Base-by-base conservation (phyloP, 2,113 vertebrate genomes). In the Oncorhynchus clarkii region DNA sequence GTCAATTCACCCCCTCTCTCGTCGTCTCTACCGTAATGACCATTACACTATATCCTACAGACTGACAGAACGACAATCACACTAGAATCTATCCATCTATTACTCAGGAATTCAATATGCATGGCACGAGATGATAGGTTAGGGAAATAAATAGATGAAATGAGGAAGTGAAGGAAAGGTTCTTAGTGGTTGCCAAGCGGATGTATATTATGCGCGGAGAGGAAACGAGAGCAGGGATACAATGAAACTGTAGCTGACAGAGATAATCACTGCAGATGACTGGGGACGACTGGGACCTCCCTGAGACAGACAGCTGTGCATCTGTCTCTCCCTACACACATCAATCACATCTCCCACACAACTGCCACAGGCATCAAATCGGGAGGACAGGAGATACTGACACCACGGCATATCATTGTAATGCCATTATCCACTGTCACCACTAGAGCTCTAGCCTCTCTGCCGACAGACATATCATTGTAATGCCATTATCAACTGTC, bases 31-130 rank as follows among this genome's bases (percentile, higher is more conserved):
- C 65, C 45, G 67, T 67, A 74, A 66, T 45, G 9, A 18, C 67
- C 20, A 60, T 45, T 45, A 34, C 34, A 8, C 6, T 34, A 45
- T 45, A 11, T 45, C 39, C 9, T 39, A 39, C 39, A 39, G 39
- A 39, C 39, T 66, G 29, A 49, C 66, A 62, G 54, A 57, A 54
- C 14, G 45, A 48, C 82, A 80, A 70, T 84, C 78, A 82, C 67
- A 75, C 70, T 45, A 14, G 24, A 66, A 2, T 83, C 5, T 70
- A 79, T 9, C 49, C 16, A 54, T 18, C 49, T 54, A 18, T 54
- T 54, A 11, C 39, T 45, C 39, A 45, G 39, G 39, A 45, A 45
- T 45, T 45, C 39, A 45, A 45, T 11, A 45, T 45, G 39, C 3
- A 54, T 54, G 49, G 16, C 39, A 45, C 3, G 49, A 14, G 65